phyloP scores from a whole-genome alignment of 2,113 vertebrate species.

The Myrmophylax atrothorax region DNA sequence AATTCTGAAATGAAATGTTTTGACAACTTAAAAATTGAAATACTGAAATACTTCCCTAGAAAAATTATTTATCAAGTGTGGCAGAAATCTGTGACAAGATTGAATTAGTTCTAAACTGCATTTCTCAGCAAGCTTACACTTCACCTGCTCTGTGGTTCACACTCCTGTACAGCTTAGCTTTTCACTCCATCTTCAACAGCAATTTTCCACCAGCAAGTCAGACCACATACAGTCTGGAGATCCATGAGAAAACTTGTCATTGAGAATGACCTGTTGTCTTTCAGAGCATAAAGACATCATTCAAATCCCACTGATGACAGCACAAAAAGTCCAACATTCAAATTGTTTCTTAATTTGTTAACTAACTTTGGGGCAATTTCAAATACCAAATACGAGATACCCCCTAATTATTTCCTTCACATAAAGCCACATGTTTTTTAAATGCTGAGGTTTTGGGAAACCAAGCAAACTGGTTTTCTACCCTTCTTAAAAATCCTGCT shows the following conservation, averaged over 20 bases:
- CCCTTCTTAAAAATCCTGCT: not conserved
- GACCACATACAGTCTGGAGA: not conserved
- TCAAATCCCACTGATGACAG: not conserved
- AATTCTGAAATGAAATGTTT: not conserved
- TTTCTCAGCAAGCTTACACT: not conserved
- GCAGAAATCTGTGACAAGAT: not conserved
- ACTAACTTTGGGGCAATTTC: not conserved
- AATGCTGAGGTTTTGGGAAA: not conserved
- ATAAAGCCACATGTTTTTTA: not conserved
- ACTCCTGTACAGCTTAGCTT: not conserved
- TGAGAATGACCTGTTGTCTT: not conserved
- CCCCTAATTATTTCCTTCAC: not conserved
- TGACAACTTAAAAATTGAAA: not conserved
- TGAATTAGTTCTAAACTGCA: not conserved
- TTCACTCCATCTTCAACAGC: not conserved
- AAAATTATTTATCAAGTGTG: not conserved
- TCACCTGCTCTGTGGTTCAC: not conserved
- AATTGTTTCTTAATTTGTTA: not conserved
- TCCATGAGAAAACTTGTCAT: not conserved
- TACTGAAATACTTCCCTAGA: not conserved
- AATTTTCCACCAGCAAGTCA: not conserved
- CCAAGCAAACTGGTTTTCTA: not conserved
- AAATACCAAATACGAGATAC: not conserved
- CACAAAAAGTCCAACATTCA: not conserved
- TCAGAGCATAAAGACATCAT: not conserved